phyloP scores from a whole-genome alignment of 2,888 invertebrate species.

The Seira sanloemensis region DNA sequence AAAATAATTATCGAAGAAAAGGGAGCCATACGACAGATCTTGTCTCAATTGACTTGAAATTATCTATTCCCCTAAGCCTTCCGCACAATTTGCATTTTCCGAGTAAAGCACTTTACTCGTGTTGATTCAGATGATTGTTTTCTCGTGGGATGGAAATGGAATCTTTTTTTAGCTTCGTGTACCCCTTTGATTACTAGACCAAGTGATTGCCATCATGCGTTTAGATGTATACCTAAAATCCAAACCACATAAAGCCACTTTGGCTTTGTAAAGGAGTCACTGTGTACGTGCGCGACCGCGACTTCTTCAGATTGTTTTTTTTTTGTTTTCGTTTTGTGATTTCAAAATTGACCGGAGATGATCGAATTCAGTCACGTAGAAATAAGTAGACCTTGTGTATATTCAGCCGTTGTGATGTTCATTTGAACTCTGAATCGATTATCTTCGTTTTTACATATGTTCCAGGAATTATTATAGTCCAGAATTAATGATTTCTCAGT shows the following conservation, averaged over 20 bases:
- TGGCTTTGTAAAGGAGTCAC: no score
- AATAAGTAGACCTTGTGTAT: no score
- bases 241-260: background rate
- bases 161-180: no score
- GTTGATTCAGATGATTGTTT: background rate
- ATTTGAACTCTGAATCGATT: no score
- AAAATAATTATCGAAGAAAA: background rate
- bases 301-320: background rate
- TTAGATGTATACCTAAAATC: no score
- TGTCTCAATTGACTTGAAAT: background rate
- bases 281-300: background rate
- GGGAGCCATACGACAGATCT: background rate
- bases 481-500: background rate
- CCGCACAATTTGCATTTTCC: background rate
- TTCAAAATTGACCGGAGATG: no score
- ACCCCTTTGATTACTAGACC: no score
- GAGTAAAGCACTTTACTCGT: background rate
- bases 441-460: background rate
- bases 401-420: no score
- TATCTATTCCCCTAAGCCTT: background rate
- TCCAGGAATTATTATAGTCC: background rate
- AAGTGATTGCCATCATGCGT: no score
- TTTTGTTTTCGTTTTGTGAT: no score
- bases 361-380: background rate
- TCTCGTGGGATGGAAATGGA: background rate